A percentile compares a stretch with the other conserved stretches of the same genome.
phyloP scores from a whole-genome alignment of 2,113 vertebrate genomes.

The Morone chrysops region DNA sequence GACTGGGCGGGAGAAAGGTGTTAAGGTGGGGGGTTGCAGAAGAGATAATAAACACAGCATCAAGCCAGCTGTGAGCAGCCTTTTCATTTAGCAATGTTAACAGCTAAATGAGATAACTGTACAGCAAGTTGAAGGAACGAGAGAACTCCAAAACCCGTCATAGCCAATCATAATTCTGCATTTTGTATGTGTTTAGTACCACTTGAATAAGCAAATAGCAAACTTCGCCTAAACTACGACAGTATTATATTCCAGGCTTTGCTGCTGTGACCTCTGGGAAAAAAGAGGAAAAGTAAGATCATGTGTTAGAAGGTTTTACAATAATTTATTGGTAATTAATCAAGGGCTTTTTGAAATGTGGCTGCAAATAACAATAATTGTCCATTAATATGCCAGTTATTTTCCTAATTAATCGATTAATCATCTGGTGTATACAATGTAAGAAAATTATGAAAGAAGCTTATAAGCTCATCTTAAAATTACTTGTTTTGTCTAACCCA shows the following conservation, averaged over 20 bases:
- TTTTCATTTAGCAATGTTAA: conserved; percentile 55
- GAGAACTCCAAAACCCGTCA: neutral
- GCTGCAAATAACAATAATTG: neutral
- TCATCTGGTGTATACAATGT: neutral
- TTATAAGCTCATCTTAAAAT: neutral
- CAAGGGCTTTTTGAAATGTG: neutral
- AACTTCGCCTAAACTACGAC: neutral
- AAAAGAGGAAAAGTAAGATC: neutral
- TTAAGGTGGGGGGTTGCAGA: conserved; percentile 30
- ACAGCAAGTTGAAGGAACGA: neutral
- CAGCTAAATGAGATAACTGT: conserved; percentile 16
- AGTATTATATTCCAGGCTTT: conserved; percentile 3
- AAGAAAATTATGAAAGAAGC: neutral
- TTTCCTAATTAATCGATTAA: neutral
- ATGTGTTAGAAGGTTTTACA: neutral
- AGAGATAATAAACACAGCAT: conserved; percentile 48
- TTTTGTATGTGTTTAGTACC: neutral
- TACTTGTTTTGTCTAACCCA: neutral
- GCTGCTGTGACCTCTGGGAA: neutral
- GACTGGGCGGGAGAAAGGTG: conserved; percentile 41
- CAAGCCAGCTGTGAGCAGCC: conserved; percentile 43
- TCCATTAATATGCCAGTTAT: neutral
- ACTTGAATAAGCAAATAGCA: neutral
- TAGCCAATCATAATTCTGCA: neutral
- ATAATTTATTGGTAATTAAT: conserved; percentile 3